Evolutionary conservation across 2,888 invertebrate genomes (phyloP).

Genomic region (Griposia aprilina): DNA sequence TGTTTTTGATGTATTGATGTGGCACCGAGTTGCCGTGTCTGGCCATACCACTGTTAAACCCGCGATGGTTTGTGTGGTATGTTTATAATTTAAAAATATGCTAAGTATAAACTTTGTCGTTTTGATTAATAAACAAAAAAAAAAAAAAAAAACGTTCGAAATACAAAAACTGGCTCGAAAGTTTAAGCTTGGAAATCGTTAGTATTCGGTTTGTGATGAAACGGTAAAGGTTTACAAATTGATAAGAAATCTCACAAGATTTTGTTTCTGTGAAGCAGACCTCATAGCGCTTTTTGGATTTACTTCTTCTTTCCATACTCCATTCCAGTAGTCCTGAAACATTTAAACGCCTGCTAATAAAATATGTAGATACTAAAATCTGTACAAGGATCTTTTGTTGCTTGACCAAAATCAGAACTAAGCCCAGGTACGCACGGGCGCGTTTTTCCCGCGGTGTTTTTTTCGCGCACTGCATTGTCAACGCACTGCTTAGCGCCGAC

Average conservation of each 20-base stretch:
- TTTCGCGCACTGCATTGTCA: no score
- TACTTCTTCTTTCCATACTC: constrained; percentile 79
- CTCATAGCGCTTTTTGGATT: constrained; percentile 69
- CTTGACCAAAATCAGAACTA: neutral
- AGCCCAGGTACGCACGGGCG: no score
- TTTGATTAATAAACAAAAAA: no score
- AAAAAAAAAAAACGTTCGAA: no score
- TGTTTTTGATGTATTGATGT: no score
- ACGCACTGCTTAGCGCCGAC: no score
- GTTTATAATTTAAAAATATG: no score
- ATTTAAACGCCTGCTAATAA: neutral
- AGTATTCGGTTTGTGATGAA: neutral
- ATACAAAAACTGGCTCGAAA: neutral
- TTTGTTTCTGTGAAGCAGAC: constrained; percentile 43
- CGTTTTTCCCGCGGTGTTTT: no score
- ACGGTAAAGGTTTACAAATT: neutral
- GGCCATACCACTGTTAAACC: no score
- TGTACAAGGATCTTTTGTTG: neutral
- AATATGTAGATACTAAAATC: neutral
- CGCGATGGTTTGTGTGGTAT: no score
- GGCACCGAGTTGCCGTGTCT: no score
- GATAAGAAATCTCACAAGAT: constrained; percentile 57
- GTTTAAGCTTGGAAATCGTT: neutral
- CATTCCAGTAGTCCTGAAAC: constrained; percentile 81
- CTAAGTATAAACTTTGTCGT: no score